A percentile compares a stretch with the other conserved stretches of the same genome.
Conservation (phyloP, 2,888 invertebrate genomes). For the Parnassius glacialis region DNA sequence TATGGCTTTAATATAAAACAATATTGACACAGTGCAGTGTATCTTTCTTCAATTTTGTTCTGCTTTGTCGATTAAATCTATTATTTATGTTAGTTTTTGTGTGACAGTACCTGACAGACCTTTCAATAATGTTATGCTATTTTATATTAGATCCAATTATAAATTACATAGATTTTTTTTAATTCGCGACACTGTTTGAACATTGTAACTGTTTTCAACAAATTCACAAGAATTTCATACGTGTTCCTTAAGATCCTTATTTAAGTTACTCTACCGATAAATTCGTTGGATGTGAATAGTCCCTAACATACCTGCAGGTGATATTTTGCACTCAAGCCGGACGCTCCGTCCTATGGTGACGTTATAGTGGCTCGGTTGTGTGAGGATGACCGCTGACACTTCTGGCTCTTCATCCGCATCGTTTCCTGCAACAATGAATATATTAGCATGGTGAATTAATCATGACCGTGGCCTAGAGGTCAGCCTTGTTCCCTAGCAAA, state of each 20-base stretch:
- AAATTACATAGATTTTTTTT: too few relatives aligned
- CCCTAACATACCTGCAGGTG: conserved; percentile 52
- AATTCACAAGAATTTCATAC: neutral
- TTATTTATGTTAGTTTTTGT: too few relatives aligned
- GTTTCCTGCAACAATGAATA: conserved; percentile 35
- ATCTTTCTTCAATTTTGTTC: too few relatives aligned
- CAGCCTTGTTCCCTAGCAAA: too few relatives aligned
- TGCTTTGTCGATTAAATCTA: too few relatives aligned
- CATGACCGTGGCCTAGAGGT: too few relatives aligned
- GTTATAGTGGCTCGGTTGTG: conserved; percentile 44
- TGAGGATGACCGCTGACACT: conserved; percentile 40
- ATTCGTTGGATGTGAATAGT: neutral
- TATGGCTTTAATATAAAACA: too few relatives aligned
- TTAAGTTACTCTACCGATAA: neutral
- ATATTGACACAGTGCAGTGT: too few relatives aligned
- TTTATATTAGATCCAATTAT: too few relatives aligned
- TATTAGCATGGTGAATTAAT: neutral
- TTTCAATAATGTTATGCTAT: too few relatives aligned
- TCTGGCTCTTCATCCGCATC: conserved; percentile 44
- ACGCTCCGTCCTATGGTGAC: conserved; percentile 41
- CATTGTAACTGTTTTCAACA: neutral
- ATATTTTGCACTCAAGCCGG: conserved; percentile 52
- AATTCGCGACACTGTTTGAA: too few relatives aligned
- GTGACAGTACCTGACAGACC: too few relatives aligned
- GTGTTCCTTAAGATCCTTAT: neutral